Evolutionary conservation across 2,888 invertebrate genomes (phyloP), one percentile per base, ranked within the genome.

Genomic region (Chromoteleia sp.): DNA sequence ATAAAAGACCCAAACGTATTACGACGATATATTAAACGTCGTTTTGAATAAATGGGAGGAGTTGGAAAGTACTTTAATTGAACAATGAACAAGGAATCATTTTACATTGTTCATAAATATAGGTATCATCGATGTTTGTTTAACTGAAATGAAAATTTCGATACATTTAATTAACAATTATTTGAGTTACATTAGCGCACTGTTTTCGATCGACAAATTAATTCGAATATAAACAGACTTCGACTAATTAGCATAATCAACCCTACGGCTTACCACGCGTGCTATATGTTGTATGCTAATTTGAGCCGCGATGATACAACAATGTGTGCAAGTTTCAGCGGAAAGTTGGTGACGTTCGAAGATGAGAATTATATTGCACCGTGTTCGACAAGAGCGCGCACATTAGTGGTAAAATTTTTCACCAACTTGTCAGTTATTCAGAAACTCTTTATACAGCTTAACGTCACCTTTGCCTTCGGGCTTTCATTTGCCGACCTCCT

Each of bases 281-380:
- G 63, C 61, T 52, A 43, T 59, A 70, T 33, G 65, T 50, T 65
- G 36, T 65, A 75, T 65, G 65, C 48, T 67, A 58, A 75, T 65
- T 39, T 19, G 10, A 17, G 54, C 15, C 58, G n/a, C 39, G 10
- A 50, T 45, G 48, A 65, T 65, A 74, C 54, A 30, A 54, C 52
- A 54, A 45, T 45, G 56, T 17, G 59, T 30, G 25, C 39, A 43
- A 73, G 30, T 65, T 56, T 56, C 25, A 41, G 29, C 15, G 19
- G 15, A 58, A 65, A 75, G 36, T 75, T 65, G 8, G 56, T 17
- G 43, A 36, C 63, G 39, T 39, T 74, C 52, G 14, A 48, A 48
- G 58, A 36, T 21, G 52, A 43, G 61, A 33, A 73, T n/a, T n/a
- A 52, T 41, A 73, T 54, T 61, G 33, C 56, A 48, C 45, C 29